A percentile compares a stretch with the other conserved stretches of the same genome.
Evolutionary conservation across 2,888 invertebrate species (phyloP).

Genomic region (Amiota minor): DNA sequence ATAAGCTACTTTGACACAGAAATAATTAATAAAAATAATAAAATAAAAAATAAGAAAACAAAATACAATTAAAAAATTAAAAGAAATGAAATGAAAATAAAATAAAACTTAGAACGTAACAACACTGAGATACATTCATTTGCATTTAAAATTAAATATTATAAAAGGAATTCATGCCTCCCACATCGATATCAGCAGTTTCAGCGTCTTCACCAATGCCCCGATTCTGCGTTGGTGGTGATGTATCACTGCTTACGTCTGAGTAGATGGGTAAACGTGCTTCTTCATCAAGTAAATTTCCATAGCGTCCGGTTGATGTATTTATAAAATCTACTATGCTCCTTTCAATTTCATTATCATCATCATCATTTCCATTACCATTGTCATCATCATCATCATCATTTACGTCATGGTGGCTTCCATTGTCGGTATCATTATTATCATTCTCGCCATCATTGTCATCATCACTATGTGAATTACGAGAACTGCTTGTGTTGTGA

Average conservation of each 20-base stretch:
- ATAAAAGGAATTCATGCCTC: not conserved
- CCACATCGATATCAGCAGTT: slow-evolving; percentile 14
- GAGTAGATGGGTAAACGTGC: slow-evolving; percentile 45
- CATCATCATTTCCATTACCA: not conserved
- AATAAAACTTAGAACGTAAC: too few species aligned
- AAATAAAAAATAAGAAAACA: not conserved
- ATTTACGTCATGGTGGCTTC: not conserved
- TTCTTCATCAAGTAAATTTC: slow-evolving; percentile 37
- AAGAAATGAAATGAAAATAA: too few species aligned
- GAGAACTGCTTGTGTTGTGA: not conserved
- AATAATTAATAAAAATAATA: too few species aligned
- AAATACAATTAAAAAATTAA: slow-evolving; percentile 1
- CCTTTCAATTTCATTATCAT: not conserved
- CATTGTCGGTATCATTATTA: not conserved
- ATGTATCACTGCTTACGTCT: slow-evolving; percentile 42
- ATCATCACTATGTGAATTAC: not conserved
- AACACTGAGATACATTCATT: too few species aligned
- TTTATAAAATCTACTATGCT: too few species aligned
- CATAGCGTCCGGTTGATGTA: slow-evolving; percentile 22
- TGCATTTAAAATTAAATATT: not conserved
- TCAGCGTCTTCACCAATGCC: not conserved
- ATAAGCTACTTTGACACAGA: too few species aligned
- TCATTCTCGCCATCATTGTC: not conserved
- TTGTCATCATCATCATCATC: not conserved
- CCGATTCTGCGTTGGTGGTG: not conserved